These are phyloP conservation scores for Melanotaenia maccullochi DNA, from an alignment of 2,797 vertebrate species.

Conservation along the genomic window DNA sequence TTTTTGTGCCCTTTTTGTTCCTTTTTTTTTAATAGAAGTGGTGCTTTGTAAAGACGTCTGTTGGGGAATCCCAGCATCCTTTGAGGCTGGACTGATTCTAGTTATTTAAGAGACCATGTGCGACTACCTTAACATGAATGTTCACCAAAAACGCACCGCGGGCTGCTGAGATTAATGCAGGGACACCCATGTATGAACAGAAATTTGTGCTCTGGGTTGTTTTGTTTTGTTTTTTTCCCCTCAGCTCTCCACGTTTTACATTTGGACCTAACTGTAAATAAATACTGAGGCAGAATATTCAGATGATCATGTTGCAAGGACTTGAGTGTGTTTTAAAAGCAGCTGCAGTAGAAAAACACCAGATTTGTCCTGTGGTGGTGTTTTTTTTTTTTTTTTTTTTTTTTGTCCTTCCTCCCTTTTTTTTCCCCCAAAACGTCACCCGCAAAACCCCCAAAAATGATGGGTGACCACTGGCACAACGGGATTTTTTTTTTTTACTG, in stretches of 20 bases:
- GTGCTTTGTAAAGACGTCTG: slow-evolving; percentile 32
- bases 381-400: background rate
- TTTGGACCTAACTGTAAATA: slow-evolving; percentile 74
- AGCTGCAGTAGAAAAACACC: slow-evolving; percentile 29
- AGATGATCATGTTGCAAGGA: slow-evolving; percentile 9
- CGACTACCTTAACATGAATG: slow-evolving; percentile 19
- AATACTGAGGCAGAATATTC: slow-evolving; percentile 24
- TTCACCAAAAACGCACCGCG: slow-evolving; percentile 9
- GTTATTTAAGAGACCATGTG: slow-evolving; percentile 21
- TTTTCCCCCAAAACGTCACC: background rate
- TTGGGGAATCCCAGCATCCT: slow-evolving; percentile 15
- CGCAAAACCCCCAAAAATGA: slow-evolving; percentile 31
- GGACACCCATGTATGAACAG: background rate
- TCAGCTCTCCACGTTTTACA: slow-evolving; percentile 3
- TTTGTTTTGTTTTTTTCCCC: background rate
- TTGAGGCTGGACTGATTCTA: slow-evolving; percentile 17
- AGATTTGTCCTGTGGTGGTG: slow-evolving; percentile 25
- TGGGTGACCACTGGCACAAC: slow-evolving; percentile 1
- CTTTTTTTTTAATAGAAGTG: slow-evolving; percentile 16
- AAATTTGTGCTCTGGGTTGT: slow-evolving; percentile 5
- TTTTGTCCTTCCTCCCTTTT: slow-evolving; percentile 35
- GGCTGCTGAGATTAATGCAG: background rate
- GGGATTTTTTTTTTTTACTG: slow-evolving; percentile 6
- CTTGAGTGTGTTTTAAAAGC: slow-evolving; percentile 33
- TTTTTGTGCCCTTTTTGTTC: background rate